Evolutionary conservation across 2,797 vertebrate species (phyloP).

Genomic region (Hemitrygon akajei): DNA sequence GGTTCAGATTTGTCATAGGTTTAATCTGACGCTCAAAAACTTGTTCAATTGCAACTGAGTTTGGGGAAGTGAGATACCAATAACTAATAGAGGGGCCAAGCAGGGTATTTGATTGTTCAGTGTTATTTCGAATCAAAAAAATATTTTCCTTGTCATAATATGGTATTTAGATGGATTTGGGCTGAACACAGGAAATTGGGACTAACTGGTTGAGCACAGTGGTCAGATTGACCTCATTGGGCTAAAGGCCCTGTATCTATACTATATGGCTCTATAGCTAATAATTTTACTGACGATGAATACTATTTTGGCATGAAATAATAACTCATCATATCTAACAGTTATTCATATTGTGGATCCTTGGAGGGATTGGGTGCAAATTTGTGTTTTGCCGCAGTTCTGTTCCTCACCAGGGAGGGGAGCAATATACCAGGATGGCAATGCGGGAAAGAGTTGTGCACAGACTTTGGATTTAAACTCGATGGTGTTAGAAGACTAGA

Average conservation of each 20-base stretch:
- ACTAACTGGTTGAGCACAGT: no score
- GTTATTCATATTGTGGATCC: background rate
- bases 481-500: background rate
- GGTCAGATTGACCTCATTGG: no score
- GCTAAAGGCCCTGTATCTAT: no score
- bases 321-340: background rate
- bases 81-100: no score
- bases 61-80: no score
- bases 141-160: background rate
- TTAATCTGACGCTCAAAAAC: no score
- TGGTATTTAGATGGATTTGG: background rate
- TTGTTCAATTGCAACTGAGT: no score
- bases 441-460: background rate
- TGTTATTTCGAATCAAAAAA: background rate
- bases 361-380: background rate
- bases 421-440: background rate
- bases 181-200: no score
- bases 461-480: background rate
- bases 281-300: background rate
- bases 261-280: no score
- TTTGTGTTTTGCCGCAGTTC: background rate
- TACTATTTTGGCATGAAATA: background rate
- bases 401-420: background rate
- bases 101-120: no score
- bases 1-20: no score